Evolutionary conservation across 1,140 invertebrate genomes (phyloP).

Genomic region (Platyscapa corneri): DNA sequence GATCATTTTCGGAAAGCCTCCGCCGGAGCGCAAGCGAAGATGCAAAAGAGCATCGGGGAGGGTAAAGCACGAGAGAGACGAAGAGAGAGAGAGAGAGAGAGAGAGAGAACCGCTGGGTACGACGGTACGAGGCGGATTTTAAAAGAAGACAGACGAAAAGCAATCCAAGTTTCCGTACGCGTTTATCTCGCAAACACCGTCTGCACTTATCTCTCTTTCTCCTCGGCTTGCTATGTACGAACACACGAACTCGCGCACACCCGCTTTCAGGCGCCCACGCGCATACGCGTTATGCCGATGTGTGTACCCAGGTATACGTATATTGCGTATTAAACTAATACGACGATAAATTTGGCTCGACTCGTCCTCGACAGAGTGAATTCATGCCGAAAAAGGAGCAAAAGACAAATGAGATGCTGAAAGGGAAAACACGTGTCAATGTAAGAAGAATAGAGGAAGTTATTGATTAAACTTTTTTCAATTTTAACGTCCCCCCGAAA

Average conservation of each 20-base stretch:
- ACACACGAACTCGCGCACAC: too few species aligned
- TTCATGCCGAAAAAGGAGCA: neutral
- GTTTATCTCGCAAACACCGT: conserved; percentile 34
- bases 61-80: conserved; percentile 7
- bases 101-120: neutral
- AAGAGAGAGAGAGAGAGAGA: neutral
- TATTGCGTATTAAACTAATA: conserved; percentile 38
- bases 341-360: conserved; percentile 29
- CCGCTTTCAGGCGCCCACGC: too few species aligned
- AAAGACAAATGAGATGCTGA: neutral
- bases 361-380: neutral
- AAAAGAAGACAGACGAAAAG: conserved; percentile 46
- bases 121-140: neutral
- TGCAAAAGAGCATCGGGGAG: conserved; percentile 37
- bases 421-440: neutral
- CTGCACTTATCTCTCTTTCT: conserved; percentile 31
- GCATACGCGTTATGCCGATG: too few species aligned
- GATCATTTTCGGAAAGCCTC: conserved; percentile 50
- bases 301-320: neutral
- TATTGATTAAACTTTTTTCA: too few species aligned
- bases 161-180: conserved; percentile 49
- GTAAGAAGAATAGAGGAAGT: neutral
- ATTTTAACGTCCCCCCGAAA: too few species aligned
- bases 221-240: neutral
- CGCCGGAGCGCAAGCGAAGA: neutral